Evolutionary conservation across 1,140 invertebrate genomes (phyloP), one percentile per base, ranked within the genome.

Genomic region (Ooceraea biroi): DNA sequence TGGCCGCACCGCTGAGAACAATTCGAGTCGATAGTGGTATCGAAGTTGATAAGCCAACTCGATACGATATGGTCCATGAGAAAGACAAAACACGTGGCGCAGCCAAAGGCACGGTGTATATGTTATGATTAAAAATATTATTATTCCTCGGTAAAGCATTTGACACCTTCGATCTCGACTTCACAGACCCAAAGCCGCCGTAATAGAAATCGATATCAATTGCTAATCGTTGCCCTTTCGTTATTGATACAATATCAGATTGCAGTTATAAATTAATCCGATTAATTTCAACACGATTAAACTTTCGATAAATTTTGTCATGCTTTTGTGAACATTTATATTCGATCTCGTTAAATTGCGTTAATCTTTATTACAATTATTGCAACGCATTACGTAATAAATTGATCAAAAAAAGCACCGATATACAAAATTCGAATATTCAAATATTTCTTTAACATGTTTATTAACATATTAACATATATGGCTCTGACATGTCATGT

Each of bases 21-120:
- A 85, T 85, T 91, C 87, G 88, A 87, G 86, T 88, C 89, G 90
- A 93, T 91, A 93, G 69, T 57, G 74, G 85, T 92, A 93, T 93
- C 92, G 91, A 90, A 82, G 84, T 57, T 91, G 93, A 94, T 93
- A 93, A 94, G 93, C 83, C 63, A 77, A 82, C 36, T 89, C 88
- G 93, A 94, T 93, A 92, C 88, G 91, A 90, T 93, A 92, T 90
- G 92, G 88, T 90, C 90, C 89, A 88, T 57, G 61, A 85, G 90
- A 90, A 93, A 93, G 93, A 94, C 92, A 91, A 92, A 93, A 93
- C 92, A 93, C 72, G 22, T 48, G 44, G 22, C 69, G 50, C 17
- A 58, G 17, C 30, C 30, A 7, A 60, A 66, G 52, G 10, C 55
- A 22, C 55, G 78, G 27, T 65, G 63, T 27, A 60, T 25, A 72